Evolutionary conservation across 2,797 vertebrate species (phyloP), one percentile per base, ranked within the genome.

Genomic region (Lithobates sylvaticus): DNA sequence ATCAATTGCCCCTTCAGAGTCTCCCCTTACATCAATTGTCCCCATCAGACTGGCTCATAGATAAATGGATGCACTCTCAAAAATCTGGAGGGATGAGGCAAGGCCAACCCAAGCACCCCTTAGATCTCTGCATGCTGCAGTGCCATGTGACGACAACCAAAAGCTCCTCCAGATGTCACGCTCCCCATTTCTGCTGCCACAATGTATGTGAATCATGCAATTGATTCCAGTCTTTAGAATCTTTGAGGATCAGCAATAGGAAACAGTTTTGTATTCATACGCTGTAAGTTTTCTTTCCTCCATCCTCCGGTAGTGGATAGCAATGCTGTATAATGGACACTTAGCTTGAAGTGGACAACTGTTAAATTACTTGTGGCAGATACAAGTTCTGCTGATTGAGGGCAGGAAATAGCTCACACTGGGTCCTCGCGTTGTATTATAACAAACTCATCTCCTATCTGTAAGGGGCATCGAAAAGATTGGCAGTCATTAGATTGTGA

Each of bases 361-460:
- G 83, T 75, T 74, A 85, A 85, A 85, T 85, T 79, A 85, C 84
- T 74, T 79, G 36, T 73, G 84, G 77, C 84, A 85, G 76, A 85
- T 80, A 85, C 76, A 85, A 85, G 84, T 85, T 85, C 34, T 85
- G 84, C 77, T 85, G 77, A 85, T 85, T 85, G 84, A 85, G 84
- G 84, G 84, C 70, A 85, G 70, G 84, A 85, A 79, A 79, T 73
- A 80, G 84, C 76, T 79, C 76, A 79, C 70, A 85, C 84, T 68
- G 70, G 78, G 77, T 85, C 76, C 58, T 79, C 77, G 54, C 77
- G 32, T 75, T 44, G 58, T 74, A 76, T 68, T 79, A 74, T 74
- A 85, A 85, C 61, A 85, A 79, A 85, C 77, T 80, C 84, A 85
- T 85, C 84, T 79, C 61, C 79, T 80, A 80, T 80, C 70, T 26